Evolutionary conservation across 2,113 vertebrate species (phyloP).

Genomic region (Megaceryle maxima): DNA sequence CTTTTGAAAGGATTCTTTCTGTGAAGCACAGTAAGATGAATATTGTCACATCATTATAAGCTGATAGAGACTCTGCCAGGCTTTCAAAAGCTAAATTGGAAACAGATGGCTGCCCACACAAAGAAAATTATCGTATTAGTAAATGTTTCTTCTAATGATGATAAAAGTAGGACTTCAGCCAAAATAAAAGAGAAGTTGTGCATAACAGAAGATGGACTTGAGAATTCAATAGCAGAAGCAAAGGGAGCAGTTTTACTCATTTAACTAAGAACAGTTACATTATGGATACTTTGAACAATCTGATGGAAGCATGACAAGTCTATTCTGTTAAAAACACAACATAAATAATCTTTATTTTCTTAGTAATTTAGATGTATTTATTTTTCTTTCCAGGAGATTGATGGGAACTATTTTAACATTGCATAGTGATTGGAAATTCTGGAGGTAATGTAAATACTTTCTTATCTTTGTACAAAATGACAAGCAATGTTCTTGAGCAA

Average conservation of each 20-base stretch:
- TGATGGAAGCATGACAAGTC: background rate
- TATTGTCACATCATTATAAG: background rate
- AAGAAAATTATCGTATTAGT: constrained; percentile 60
- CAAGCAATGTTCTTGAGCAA: background rate
- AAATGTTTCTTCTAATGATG: constrained; percentile 45
- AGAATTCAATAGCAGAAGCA: background rate
- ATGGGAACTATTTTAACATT: background rate
- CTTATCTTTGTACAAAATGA: background rate
- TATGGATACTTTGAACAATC: background rate
- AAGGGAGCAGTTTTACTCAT: background rate
- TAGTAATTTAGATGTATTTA: background rate
- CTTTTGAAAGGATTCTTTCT: background rate
- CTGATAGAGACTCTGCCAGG: constrained; percentile 11
- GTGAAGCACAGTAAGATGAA: constrained; percentile 20
- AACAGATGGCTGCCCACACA: constrained; percentile 56
- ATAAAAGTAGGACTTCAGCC: constrained; percentile 23
- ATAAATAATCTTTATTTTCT: background rate
- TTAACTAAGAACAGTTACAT: background rate
- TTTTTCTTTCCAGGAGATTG: background rate
- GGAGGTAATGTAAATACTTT: background rate
- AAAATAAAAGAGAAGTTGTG: constrained; percentile 17
- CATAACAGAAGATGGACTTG: background rate
- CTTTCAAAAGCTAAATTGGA: constrained; percentile 58
- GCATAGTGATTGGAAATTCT: background rate
- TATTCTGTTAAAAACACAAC: background rate